Evolutionary conservation across 2,888 invertebrate species (phyloP).

Genomic region (Ochropleura plecta): DNA sequence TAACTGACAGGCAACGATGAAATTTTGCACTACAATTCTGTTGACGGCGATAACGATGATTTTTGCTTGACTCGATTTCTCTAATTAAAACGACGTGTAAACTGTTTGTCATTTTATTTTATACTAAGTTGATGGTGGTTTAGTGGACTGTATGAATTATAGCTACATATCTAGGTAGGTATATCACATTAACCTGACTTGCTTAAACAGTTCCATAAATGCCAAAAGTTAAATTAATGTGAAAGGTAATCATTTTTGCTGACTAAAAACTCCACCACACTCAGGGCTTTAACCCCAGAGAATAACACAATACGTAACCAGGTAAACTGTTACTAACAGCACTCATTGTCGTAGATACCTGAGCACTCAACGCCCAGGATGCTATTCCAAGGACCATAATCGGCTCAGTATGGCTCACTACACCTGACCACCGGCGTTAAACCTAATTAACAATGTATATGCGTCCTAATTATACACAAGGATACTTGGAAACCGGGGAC

Average conservation of each 20-base stretch:
- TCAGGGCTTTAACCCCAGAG: neutral
- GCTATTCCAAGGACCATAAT: slow-evolving; percentile 53
- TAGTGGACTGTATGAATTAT: no score
- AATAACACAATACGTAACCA: slow-evolving; percentile 9
- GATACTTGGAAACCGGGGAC: slow-evolving; percentile 24
- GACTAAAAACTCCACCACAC: neutral
- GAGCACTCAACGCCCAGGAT: slow-evolving; percentile 47
- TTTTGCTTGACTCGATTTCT: no score
- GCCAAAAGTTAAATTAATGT: neutral
- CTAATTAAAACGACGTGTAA: no score
- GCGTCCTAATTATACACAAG: slow-evolving; percentile 58
- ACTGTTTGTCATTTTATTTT: no score
- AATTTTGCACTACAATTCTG: neutral
- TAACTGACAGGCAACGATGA: no score
- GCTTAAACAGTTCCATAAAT: neutral
- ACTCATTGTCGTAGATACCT: slow-evolving; percentile 34
- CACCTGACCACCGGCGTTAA: slow-evolving; percentile 77
- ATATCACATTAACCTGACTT: no score
- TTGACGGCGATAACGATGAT: no score
- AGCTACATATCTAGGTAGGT: no score
- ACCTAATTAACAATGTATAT: slow-evolving; percentile 75
- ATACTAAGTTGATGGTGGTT: no score
- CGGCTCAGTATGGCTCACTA: slow-evolving; percentile 70
- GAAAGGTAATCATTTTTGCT: neutral
- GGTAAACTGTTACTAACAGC: slow-evolving; percentile 18